Evolutionary conservation across 2,113 vertebrate genomes (phyloP), one percentile per base, ranked within the genome.

Genomic region (Poicephalus gulielmi): DNA sequence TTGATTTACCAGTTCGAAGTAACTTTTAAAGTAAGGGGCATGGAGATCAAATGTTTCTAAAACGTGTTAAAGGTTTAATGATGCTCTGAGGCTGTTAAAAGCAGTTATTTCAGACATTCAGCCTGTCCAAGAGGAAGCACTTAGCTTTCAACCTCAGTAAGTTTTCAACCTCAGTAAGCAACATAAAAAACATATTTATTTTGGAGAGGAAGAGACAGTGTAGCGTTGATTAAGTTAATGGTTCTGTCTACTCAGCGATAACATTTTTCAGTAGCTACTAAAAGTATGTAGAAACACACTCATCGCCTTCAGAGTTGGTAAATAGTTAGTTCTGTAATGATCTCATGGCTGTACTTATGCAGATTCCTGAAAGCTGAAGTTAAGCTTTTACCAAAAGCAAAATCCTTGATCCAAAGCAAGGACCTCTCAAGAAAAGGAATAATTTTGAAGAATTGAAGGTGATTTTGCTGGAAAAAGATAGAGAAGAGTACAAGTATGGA

Each of bases 141-240:
- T 95, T 96, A 96, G 86, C 94, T 96, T 81, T 96, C 59, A 91
- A n/a, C n/a, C n/a, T n/a, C n/a, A n/a, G n/a, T n/a, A n/a, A 92
- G 79, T 92, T 94, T 92, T 95, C 83, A 90, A 77, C 88, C 76
- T 96, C 84, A 80, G 69, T 90, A 95, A 83, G 90, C 67, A 93
- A 85, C 77, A 81, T 88, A 70, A 86, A 97, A 96, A 77, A 30
- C 35, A 50, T 64, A 71, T 93, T 95, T 85, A 86, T 95, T 90
- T 90, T 68, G 64, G 39, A 89, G 50, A n/a, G 33, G 20, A 16
- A 64, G 60, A 91, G 16, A 80, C 16, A 2, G 2, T 84, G 43
- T 93, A 57, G 30, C 91, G 37, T 87, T 95, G 83, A 67, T 92
- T 85, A 81, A 75, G 50, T 84, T 91, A 90, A 93, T 85, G 73